These are phyloP conservation scores for Lissonota sp. DNA, from an alignment of 2,888 invertebrate genomes.

Conservation along the genomic window DNA sequence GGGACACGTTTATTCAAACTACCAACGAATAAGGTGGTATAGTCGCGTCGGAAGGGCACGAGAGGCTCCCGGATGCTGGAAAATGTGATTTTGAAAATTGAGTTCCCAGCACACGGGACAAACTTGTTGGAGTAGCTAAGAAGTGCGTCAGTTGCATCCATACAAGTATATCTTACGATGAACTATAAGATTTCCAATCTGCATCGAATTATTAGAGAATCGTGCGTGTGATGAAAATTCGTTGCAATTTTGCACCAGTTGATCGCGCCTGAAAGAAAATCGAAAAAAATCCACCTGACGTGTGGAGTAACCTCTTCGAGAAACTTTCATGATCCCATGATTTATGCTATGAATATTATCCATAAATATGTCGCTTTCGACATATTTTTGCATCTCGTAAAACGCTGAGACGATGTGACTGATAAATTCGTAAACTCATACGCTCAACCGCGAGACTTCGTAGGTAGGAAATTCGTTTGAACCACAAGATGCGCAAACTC, in stretches of 20 bases:
- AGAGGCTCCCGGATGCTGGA: too few relatives aligned
- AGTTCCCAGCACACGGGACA: neutral
- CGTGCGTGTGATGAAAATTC: neutral
- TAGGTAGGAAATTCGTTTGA: slow-evolving; percentile 5
- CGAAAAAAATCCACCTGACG: neutral
- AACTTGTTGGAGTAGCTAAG: neutral
- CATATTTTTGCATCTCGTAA: slow-evolving; percentile 10
- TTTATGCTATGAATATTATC: neutral
- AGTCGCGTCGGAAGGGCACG: too few relatives aligned
- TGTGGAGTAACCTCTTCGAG: neutral
- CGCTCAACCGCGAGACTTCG: neutral
- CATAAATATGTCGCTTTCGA: neutral
- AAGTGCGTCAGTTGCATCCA: neutral
- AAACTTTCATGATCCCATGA: neutral
- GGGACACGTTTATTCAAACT: too few relatives aligned
- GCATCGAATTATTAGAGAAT: neutral
- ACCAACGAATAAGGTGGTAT: too few relatives aligned
- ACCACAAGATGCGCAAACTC: slow-evolving; percentile 34
- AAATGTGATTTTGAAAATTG: neutral
- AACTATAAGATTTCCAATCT: neutral
- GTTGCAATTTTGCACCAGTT: neutral
- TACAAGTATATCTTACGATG: neutral
- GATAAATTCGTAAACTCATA: slow-evolving; percentile 14
- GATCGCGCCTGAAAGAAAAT: neutral
- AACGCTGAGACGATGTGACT: neutral